Base-by-base conservation (phyloP, 2,888 invertebrate species). In the Brachyptera putata region DNA sequence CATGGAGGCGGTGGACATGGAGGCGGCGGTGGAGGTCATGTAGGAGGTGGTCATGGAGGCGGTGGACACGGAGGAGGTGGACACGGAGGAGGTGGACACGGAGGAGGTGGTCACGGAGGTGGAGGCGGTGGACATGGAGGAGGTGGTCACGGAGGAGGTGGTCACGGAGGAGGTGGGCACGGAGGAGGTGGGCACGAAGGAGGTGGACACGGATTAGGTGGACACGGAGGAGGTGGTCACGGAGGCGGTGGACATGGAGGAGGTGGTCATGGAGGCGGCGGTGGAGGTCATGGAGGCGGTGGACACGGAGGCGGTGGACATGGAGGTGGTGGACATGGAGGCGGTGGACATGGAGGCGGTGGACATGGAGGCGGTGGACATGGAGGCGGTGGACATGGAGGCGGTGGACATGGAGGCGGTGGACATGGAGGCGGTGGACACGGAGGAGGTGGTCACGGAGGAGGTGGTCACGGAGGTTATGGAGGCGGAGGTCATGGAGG, bases 41-140 rank as follows among this genome's bases (percentile, higher is more conserved):
- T 46, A 13, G 46, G 46, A 24, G 46, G 46, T 13, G 46, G 46
- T 22, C 46, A 46, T n/a, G 46, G 46, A 46, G 46, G 46, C n/a
- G 3, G 14, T 4, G 39, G 39, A 4, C 30, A 30, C 11, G 39
- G 39, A 7, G 39, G 39, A 39, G 39, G 39, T n/a, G 11, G 14
- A 11, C 11, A 14, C 3, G 39, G 39, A n/a, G 46, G 46, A 5
- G 46, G 46, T 3, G 41, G 41, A 21, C 18, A 21, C 13, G 46
- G 46, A 22, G 22, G 24, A 24, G 46, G 46, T 24, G 46, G 46
- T 2, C 22, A 24, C 11, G 46, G 46, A 22, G 22, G 24, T 24
- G 46, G 46, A 46, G 46, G 46, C 22, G 46, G 46, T 11, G 46
- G 46, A 22, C 46, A 46, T n/a, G 46, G 46, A 24, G 46, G 46